Percentiles rank a stretch among this genome's conserved stretches.
phyloP scores from a whole-genome alignment of 2,797 vertebrate species.

The Anguilla megastoma region DNA sequence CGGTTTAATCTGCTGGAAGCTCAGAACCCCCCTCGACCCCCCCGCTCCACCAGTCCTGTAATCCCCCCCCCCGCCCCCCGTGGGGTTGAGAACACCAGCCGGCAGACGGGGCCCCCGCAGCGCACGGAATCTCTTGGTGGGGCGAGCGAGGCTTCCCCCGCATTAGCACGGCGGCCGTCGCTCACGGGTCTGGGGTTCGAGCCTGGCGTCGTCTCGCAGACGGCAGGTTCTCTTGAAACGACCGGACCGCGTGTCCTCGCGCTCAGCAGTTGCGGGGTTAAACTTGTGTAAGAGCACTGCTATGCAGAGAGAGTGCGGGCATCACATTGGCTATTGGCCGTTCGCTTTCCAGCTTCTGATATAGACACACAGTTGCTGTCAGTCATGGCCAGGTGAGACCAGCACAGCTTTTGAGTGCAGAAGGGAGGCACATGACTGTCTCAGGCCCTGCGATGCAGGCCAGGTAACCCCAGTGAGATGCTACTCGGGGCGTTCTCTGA shows the following conservation, averaged over 20 bases:
- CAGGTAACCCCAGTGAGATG: background rate
- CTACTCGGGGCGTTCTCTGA: background rate
- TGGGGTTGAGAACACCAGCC: slow-evolving; percentile 29
- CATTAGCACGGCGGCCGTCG: background rate
- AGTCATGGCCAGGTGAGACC: background rate
- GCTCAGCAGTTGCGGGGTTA: background rate
- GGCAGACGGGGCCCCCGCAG: slow-evolving; percentile 58
- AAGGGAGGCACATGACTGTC: background rate
- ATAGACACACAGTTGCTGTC: background rate
- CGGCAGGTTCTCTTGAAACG: background rate
- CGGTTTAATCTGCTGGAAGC: slow-evolving; percentile 21
- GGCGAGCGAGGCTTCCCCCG: slow-evolving; percentile 22
- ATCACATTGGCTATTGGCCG: background rate
- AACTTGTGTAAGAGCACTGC: background rate
- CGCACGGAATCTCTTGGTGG: slow-evolving; percentile 51
- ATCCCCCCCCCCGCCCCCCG: slow-evolving; percentile 50
- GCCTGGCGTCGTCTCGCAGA: background rate
- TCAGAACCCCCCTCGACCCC: slow-evolving; percentile 36
- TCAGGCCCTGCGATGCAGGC: background rate
- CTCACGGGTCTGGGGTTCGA: background rate
- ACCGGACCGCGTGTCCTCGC: background rate
- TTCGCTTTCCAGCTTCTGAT: background rate
- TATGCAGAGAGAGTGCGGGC: background rate
- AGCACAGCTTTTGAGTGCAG: background rate
- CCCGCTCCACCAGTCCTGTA: slow-evolving; percentile 53